phyloP scores from a whole-genome alignment of 2,797 vertebrate species.

The Urosaurus nigricauda region DNA sequence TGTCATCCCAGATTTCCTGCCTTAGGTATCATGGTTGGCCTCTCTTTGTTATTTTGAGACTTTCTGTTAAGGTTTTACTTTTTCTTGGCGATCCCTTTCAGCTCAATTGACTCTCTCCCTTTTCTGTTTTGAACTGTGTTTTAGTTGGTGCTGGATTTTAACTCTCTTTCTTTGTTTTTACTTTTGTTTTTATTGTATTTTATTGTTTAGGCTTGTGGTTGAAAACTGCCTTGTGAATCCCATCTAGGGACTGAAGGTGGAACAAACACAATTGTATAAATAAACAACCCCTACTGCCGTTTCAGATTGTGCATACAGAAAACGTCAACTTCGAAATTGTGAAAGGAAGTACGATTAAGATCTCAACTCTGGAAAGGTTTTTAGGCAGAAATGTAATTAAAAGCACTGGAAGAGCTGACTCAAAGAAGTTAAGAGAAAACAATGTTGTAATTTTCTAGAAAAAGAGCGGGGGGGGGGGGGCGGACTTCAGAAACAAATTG shows the following conservation, averaged over 20 bases:
- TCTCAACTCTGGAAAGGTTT: neutral
- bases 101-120: too few species aligned
- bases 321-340: neutral
- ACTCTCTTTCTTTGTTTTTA: neutral
- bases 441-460: neutral
- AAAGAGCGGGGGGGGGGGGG: neutral
- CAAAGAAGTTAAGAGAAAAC: neutral
- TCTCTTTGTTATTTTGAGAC: neutral
- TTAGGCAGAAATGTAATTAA: conserved; percentile 26
- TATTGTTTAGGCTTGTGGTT: neutral
- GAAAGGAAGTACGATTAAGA: conserved; percentile 20
- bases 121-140: neutral
- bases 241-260: neutral
- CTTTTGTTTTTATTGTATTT: neutral
- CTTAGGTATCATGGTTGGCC: neutral
- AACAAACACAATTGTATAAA: neutral
- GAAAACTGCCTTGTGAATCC: neutral
- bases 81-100: neutral
- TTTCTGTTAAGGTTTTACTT: neutral
- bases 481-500: conserved; percentile 1
- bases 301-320: conserved; percentile 15
- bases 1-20: neutral
- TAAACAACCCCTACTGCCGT: neutral
- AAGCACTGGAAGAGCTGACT: neutral
- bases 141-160: neutral